Base-by-base conservation (phyloP, 1,140 invertebrate species). In the Oryzaephilus surinamensis region DNA sequence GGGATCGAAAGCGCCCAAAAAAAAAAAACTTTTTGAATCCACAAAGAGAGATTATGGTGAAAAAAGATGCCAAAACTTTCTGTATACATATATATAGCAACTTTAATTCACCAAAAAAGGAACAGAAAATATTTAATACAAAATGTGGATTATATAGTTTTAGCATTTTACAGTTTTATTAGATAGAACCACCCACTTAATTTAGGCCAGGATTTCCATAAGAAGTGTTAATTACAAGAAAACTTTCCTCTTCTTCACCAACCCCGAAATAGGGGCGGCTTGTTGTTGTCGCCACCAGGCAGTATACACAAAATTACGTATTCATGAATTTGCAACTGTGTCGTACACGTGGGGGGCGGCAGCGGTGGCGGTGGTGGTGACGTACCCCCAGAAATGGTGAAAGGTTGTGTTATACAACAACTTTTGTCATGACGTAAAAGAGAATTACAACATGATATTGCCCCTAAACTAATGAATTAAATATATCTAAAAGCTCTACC, bases 201-300 rank as follows among this genome's bases (percentile, higher is more conserved):
- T 55, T 52, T 52, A 43, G 46, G n/a, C n/a, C 41, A 29, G 41
- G 50, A 55, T 55, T 52, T 52, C 52, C 52, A 55, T 55, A 51
- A 55, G 52, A 55, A 55, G 52, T 55, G 52, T 55, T 55, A 55
- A 55, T 53, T 53, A 53, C 45, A 43, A 45, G 42, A 24, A 20
- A 50, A 50, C 38, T 53, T 48, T 35, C 38, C 41, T 52, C 47
- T 35, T 40, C 37, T 32, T 26, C 46, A 26, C 33, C 10, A 21
- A 10, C 10, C 10, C 6, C 6, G 10, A 21, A 21, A 10, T 2
- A 10, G 20, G 6, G 6, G 20, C 10, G 10, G 20, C 6, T 21
- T 6, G 20, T 21, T 6, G 20, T 21, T 5, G 4, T 20, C 19
- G 8, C 19, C 4, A 8, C 8, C 4, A 5, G 19, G 19, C 19